Percentiles rank a stretch among this genome's conserved stretches.
These are phyloP conservation scores for Eudemis profundana DNA, from an alignment of 2,888 invertebrate genomes.

Conservation along the genomic window DNA sequence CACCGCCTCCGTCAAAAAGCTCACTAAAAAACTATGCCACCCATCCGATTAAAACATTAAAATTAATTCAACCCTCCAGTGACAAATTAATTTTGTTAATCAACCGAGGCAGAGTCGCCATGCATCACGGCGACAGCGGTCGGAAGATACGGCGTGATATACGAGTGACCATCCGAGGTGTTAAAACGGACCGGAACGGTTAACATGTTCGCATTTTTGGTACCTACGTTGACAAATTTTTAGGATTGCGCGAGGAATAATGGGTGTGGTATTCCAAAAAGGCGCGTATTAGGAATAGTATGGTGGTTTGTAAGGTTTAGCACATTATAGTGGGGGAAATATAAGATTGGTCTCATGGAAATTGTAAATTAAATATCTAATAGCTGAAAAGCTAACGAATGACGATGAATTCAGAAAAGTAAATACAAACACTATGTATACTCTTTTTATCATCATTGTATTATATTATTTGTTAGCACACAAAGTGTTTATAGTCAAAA, in stretches of 20 bases:
- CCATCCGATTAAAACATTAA: slow-evolving; percentile 44
- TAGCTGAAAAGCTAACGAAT: no score
- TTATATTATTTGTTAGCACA: no score
- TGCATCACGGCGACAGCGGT: slow-evolving; percentile 78
- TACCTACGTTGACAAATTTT: slow-evolving; percentile 43
- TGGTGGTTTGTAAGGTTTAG: neutral
- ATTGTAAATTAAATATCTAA: no score
- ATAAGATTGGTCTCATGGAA: no score
- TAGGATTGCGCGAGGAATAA: slow-evolving; percentile 37
- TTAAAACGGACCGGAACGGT: slow-evolving; percentile 55
- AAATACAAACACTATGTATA: no score
- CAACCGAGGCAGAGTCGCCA: slow-evolving; percentile 73
- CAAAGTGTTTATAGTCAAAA: no score
- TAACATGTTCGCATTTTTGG: slow-evolving; percentile 42
- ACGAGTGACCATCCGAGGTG: slow-evolving; percentile 67
- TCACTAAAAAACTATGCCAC: slow-evolving; percentile 36
- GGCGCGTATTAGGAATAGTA: slow-evolving; percentile 8
- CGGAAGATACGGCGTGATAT: slow-evolving; percentile 67
- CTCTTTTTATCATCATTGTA: no score
- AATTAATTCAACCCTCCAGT: slow-evolving; percentile 53
- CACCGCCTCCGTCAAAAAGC: slow-evolving; percentile 6
- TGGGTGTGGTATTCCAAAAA: slow-evolving; percentile 34
- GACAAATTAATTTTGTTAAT: slow-evolving; percentile 84
- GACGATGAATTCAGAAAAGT: no score
- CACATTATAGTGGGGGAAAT: neutral